phyloP scores from a whole-genome alignment of 2,888 invertebrate genomes.

The Temnothorax rugatulus region DNA sequence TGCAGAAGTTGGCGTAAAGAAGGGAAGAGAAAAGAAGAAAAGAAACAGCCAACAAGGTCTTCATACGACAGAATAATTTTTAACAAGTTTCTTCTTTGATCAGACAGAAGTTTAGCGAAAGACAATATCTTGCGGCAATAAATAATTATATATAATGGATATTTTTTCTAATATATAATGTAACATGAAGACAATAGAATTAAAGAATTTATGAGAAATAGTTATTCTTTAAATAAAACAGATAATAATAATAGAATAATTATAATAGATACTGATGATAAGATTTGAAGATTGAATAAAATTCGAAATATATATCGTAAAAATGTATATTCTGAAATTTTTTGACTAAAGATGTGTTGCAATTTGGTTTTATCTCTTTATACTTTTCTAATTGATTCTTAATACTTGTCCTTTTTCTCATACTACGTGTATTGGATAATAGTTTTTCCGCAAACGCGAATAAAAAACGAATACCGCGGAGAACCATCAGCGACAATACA shows the following conservation, averaged over 20 bases:
- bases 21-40: neutral
- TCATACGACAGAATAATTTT: constrained; percentile 3
- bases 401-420: neutral
- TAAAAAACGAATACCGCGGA: constrained; percentile 26
- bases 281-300: neutral
- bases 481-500: constrained; percentile 26
- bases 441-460: constrained; percentile 17
- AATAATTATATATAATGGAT: neutral
- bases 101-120: neutral
- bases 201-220: neutral
- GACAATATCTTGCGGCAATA: neutral
- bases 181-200: neutral
- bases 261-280: neutral
- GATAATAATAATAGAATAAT: neutral
- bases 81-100: neutral
- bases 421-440: constrained; percentile 10
- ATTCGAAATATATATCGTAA: neutral
- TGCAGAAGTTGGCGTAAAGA: neutral
- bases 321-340: neutral
- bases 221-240: neutral
- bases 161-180: neutral
- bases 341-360: neutral
- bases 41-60: neutral
- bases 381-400: neutral
- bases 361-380: neutral